phyloP scores from a whole-genome alignment of 2,888 invertebrate species.

The Coelinius sp. region DNA sequence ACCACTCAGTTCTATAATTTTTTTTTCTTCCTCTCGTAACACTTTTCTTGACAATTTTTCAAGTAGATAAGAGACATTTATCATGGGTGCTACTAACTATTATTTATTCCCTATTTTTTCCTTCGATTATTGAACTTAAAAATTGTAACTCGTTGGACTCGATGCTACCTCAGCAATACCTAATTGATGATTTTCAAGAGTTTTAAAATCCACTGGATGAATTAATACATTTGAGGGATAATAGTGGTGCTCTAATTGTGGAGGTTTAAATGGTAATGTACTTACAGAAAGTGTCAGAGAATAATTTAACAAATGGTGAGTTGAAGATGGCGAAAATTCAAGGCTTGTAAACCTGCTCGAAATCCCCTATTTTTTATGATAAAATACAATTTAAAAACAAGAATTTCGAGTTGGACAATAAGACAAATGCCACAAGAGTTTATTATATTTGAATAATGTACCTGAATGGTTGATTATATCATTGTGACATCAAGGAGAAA shows the following conservation, averaged over 20 bases:
- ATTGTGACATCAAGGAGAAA: constrained; percentile 42
- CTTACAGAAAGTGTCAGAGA: background rate
- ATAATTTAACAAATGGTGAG: background rate
- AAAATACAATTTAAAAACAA: constrained; percentile 13
- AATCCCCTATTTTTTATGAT: constrained; percentile 28
- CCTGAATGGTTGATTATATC: constrained; percentile 46
- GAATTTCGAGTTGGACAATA: constrained; percentile 29
- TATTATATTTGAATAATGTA: constrained; percentile 46
- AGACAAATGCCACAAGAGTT: constrained; percentile 33
- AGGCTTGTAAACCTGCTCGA: constrained; percentile 41
- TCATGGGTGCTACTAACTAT: constrained; percentile 7
- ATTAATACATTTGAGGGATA: constrained; percentile 6
- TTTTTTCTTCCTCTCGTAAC: too few relatives aligned
- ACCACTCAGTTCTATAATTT: constrained; percentile 1
- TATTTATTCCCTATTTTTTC: background rate
- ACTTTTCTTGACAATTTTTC: background rate
- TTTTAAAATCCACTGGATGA: constrained; percentile 9
- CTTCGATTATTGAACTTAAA: background rate
- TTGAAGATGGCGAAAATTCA: constrained; percentile 31
- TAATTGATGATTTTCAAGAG: constrained; percentile 5
- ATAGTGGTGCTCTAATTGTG: background rate
- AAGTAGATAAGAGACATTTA: background rate
- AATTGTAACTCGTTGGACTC: constrained; percentile 12
- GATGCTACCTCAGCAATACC: constrained; percentile 32
- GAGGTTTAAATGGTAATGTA: background rate